These are phyloP conservation scores for Neodiprion virginianus DNA, from an alignment of 1,140 invertebrate genomes.

Conservation along the genomic window DNA sequence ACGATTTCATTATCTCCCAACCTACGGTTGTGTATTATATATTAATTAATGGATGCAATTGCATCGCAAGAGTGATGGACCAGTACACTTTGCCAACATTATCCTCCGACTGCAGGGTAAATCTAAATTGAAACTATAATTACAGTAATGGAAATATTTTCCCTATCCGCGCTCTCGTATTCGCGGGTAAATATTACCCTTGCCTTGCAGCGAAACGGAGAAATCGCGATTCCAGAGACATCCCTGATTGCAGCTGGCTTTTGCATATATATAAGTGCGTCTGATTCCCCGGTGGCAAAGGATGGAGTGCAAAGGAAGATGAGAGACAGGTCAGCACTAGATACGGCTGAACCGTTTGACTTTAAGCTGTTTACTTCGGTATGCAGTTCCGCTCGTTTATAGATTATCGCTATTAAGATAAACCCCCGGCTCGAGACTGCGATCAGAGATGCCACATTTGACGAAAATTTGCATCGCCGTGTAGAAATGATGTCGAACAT, in stretches of 20 bases:
- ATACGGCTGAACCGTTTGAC: too few relatives aligned
- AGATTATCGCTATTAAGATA: too few relatives aligned
- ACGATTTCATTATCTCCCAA: background rate
- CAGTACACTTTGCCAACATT: background rate
- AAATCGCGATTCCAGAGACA: background rate
- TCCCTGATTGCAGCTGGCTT: background rate
- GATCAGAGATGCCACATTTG: too few relatives aligned
- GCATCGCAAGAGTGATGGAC: background rate
- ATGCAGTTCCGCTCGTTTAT: too few relatives aligned
- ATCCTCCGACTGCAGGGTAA: background rate
- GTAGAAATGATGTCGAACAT: too few relatives aligned
- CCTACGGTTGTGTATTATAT: background rate
- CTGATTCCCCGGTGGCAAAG: too few relatives aligned
- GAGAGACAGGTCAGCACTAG: too few relatives aligned
- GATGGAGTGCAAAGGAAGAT: too few relatives aligned
- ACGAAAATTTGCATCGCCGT: too few relatives aligned
- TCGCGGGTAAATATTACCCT: background rate
- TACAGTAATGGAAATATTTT: constrained; percentile 2
- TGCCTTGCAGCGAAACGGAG: background rate
- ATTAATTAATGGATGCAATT: background rate
- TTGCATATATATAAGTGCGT: too few relatives aligned
- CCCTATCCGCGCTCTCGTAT: background rate
- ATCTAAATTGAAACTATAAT: background rate
- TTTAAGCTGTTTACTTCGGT: too few relatives aligned
- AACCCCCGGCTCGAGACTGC: too few relatives aligned